These are phyloP conservation scores for Mimas tiliae DNA, from an alignment of 2,888 invertebrate genomes.

Conservation along the genomic window DNA sequence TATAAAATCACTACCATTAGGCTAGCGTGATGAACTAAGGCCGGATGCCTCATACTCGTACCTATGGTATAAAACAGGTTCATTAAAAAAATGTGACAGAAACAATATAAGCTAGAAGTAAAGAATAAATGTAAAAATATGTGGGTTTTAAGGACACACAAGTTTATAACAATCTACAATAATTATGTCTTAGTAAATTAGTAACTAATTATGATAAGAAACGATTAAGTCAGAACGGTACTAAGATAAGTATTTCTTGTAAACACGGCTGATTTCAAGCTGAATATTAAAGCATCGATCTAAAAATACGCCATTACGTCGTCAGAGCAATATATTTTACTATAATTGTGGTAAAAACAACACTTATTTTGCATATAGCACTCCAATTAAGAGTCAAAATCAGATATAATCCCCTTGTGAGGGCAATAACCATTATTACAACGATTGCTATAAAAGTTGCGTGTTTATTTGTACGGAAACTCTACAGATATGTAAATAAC, in stretches of 20 bases:
- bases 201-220: slow-evolving; percentile 18
- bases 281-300: background rate
- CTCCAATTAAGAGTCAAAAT: background rate
- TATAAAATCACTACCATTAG: no score
- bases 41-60: no score
- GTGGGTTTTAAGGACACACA: background rate
- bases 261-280: no score
- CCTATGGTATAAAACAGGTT: no score
- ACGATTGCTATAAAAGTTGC: background rate
- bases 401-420: slow-evolving; percentile 13
- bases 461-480: background rate
- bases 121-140: background rate
- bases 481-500: background rate
- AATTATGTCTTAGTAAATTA: slow-evolving; percentile 17
- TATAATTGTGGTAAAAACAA: background rate
- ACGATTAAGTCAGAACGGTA: background rate
- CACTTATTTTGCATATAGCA: slow-evolving; percentile 10
- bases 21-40: no score
- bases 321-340: background rate
- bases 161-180: slow-evolving; percentile 16
- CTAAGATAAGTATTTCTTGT: background rate
- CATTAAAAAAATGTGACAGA: no score
- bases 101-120: no score
- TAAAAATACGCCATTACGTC: background rate
- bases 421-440: slow-evolving; percentile 9